Evolutionary conservation across 2,797 vertebrate genomes (phyloP), one percentile per base, ranked within the genome.

Genomic region (Melanotaenia trifasciata): DNA sequence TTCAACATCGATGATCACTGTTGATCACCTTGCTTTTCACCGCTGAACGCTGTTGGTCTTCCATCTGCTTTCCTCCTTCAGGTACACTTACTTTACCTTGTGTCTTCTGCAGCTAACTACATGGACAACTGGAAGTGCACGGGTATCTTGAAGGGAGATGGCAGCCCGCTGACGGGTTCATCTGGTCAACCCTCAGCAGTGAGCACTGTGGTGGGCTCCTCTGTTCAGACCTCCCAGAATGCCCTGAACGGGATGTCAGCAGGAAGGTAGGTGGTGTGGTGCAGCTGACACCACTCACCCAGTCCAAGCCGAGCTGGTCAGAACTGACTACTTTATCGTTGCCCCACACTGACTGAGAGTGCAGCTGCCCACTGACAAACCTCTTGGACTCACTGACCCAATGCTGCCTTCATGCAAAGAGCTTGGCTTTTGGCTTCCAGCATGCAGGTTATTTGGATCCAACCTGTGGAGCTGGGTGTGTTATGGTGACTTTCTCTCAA

Each of bases 81-180:
- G 43, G 0, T 35, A 58, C 13, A 1, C 50, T 36, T 18, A 67
- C 5, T 50, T 73, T 0, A 24, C 3, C 10, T 24, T 61, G 6
- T 76, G 3, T 36, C 32, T 67, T 33, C 9, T 68, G 53, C 93
- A 99, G 98, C 98, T 45, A 99, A 99, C 91, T 99, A 99, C 90
- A 99, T 99, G 98, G 98, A 98, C 91, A 99, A 98, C 92, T 99
- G 98, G 98, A 99, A 99, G 84, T 99, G 98, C 82, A 98, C 97
- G 6, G 97, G 97, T 76, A 97, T 99, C 90, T 92, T 99, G 90
- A 98, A 98, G 91, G 98, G 98, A 74, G 98, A 99, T 0, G 98
- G 98, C 78, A 99, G 96, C 89, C 97, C 97, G 0, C 95, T 99
- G 78, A 98, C 93, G n/a, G 95, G 97, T 79, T 95, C 94, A 16